phyloP scores from a whole-genome alignment of 2,888 invertebrate species.

The Andrena chrysosceles region DNA sequence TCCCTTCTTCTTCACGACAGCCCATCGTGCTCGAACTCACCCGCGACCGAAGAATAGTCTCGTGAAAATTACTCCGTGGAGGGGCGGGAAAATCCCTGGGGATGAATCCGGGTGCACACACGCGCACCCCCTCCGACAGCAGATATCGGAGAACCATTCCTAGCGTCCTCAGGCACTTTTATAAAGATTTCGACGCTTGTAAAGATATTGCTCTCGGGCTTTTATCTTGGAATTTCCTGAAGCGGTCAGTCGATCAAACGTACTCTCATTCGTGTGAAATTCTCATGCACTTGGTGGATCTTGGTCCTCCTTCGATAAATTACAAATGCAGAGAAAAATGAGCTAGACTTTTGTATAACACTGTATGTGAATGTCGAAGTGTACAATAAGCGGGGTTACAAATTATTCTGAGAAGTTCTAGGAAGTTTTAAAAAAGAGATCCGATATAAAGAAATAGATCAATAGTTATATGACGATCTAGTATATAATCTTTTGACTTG shows the following conservation, averaged over 20 bases:
- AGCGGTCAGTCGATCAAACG: conserved; percentile 2
- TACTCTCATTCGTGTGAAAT: not conserved
- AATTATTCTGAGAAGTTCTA: too few species aligned
- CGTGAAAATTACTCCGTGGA: conserved; percentile 54
- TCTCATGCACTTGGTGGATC: too few species aligned
- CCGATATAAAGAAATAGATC: too few species aligned
- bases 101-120: conserved; percentile 44
- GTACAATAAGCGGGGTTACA: too few species aligned
- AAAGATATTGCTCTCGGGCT: conserved; percentile 30
- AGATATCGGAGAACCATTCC: conserved; percentile 54
- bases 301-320: too few species aligned
- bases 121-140: conserved; percentile 20
- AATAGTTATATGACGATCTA: too few species aligned
- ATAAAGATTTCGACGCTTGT: conserved; percentile 53
- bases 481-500: not conserved
- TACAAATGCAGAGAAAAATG: too few species aligned
- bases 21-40: conserved; percentile 49
- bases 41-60: conserved; percentile 39
- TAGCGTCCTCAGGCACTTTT: conserved; percentile 27
- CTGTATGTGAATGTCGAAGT: too few species aligned
- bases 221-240: not conserved
- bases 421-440: too few species aligned
- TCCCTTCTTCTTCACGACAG: not conserved
- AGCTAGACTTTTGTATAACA: too few species aligned
- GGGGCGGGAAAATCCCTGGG: conserved; percentile 35